Conservation (phyloP, 2,888 invertebrate species). For the Punctoribates punctum region DNA sequence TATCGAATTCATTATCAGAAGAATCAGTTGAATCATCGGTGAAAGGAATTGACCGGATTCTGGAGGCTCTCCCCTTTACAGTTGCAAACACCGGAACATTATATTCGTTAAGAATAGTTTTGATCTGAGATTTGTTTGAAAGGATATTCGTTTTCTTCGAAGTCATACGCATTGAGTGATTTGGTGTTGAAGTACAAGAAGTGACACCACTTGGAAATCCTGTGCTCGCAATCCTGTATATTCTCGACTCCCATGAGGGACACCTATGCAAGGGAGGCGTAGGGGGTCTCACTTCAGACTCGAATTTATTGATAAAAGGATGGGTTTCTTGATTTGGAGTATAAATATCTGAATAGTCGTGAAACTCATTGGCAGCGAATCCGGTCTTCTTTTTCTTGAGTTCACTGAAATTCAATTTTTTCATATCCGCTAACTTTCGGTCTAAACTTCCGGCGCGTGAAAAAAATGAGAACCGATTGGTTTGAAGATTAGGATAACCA, state of each 20-base stretch:
- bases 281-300: constrained; percentile 63
- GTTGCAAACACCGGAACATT: constrained; percentile 86
- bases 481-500: not conserved
- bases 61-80: constrained; percentile 79
- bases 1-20: constrained; percentile 67
- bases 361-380: constrained; percentile 55
- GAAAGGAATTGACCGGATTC: constrained; percentile 92
- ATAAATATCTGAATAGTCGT: constrained; percentile 91
- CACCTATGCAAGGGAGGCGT: constrained; percentile 87
- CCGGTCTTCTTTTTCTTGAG: constrained; percentile 44
- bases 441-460: constrained; percentile 41
- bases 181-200: constrained; percentile 43
- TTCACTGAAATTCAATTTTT: constrained; percentile 39
- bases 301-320: constrained; percentile 25
- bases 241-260: constrained; percentile 72
- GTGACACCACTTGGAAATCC: constrained; percentile 49
- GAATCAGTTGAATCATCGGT: constrained; percentile 92
- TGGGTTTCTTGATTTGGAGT: constrained; percentile 73
- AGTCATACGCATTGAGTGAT: constrained; percentile 1
- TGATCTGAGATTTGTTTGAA: not conserved
- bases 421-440: constrained; percentile 42
- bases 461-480: not conserved
- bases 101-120: constrained; percentile 35
- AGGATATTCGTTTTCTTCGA: not conserved
- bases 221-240: constrained; percentile 70